A percentile compares a stretch with the other conserved stretches of the same genome.
Conservation (phyloP, 1,140 invertebrate species). For the Hylaeus volcanicus region DNA sequence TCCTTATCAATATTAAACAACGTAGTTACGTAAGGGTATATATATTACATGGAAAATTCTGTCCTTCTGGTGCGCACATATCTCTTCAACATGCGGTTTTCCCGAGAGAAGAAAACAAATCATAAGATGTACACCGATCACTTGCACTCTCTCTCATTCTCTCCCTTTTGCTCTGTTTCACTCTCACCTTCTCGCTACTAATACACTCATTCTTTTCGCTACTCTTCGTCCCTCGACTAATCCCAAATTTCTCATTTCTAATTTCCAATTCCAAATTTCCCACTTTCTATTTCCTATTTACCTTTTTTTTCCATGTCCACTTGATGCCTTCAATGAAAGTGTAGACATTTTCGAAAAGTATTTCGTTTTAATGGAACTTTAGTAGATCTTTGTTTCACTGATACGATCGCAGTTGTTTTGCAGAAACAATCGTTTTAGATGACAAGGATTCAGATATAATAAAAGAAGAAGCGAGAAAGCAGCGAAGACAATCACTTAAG, state of each 20-base stretch:
- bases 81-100: slow-evolving; percentile 62
- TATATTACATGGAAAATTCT: slow-evolving; percentile 80
- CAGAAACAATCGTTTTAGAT: no score
- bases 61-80: slow-evolving; percentile 69
- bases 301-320: no score
- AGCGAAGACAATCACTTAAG: no score
- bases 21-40: slow-evolving; percentile 78
- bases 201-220: slow-evolving; percentile 15
- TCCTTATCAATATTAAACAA: slow-evolving; percentile 80
- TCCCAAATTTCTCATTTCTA: background rate
- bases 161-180: slow-evolving; percentile 21
- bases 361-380: no score
- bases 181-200: slow-evolving; percentile 5
- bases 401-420: no score
- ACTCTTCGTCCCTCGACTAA: background rate
- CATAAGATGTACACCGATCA: slow-evolving; percentile 28
- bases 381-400: no score
- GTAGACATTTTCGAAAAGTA: no score
- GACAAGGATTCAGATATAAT: no score
- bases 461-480: no score
- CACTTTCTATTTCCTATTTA: no score
- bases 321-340: no score
- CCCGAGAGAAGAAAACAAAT: slow-evolving; percentile 52
- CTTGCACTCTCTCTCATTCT: slow-evolving; percentile 9
- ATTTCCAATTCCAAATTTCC: background rate